Evolutionary conservation across 2,113 vertebrate genomes (phyloP).

Genomic region (Todiramphus chloris): DNA sequence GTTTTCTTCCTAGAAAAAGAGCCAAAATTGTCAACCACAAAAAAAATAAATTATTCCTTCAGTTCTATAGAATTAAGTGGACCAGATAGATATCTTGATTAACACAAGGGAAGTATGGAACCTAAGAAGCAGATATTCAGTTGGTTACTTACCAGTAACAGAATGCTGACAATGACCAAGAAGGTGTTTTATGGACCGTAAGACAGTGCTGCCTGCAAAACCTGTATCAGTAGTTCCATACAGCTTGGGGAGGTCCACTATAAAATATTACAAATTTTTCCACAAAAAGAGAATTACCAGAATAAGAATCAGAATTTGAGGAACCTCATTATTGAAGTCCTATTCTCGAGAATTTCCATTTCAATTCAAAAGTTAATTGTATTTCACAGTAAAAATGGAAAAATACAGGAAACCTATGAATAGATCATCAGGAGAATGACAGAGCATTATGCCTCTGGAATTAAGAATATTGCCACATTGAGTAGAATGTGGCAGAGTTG

Average conservation of each 20-base stretch:
- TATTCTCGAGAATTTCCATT: not conserved
- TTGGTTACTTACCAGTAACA: not conserved
- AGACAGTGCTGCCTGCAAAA: not conserved
- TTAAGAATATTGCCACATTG: not conserved
- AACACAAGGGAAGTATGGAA: accelerated
- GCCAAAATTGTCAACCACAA: not conserved
- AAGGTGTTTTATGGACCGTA: not conserved
- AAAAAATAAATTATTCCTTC: not conserved
- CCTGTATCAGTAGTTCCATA: not conserved
- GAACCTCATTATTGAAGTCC: not conserved
- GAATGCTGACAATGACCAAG: accelerated
- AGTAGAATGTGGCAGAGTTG: not conserved
- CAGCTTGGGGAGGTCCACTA: not conserved
- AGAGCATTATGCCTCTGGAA: not conserved
- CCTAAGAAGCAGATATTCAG: not conserved
- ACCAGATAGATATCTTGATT: not conserved
- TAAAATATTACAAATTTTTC: not conserved
- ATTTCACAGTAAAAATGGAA: not conserved
- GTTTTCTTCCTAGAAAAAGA: not conserved
- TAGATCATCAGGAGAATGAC: not conserved
- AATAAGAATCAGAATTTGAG: not conserved
- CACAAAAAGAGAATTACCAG: not conserved
- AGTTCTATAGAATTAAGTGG: not conserved
- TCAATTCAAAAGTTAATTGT: not conserved
- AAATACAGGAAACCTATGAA: not conserved